Evolutionary conservation across 1,140 invertebrate species (phyloP).

Genomic region (Holcopasites calliopsidis): DNA sequence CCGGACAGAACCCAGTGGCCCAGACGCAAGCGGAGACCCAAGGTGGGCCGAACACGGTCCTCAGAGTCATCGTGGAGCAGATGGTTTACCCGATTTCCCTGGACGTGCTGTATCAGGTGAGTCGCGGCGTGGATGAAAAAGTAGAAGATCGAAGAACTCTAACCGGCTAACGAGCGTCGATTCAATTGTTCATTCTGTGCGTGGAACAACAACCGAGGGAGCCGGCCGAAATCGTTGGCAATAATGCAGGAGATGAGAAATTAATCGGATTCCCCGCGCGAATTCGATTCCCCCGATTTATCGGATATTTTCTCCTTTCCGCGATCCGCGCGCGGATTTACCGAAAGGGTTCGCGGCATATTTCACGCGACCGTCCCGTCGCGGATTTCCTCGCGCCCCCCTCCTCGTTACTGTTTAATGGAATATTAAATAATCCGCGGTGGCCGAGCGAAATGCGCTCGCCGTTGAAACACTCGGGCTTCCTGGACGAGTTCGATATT

Average conservation of each 20-base stretch:
- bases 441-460: neutral
- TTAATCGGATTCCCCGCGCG: conserved; percentile 54
- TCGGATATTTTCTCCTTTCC: conserved; percentile 35
- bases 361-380: neutral
- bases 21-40: conserved; percentile 86
- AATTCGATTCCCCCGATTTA: conserved; percentile 47
- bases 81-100: conserved; percentile 99
- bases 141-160: too few species aligned
- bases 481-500: too few species aligned
- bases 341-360: conserved; percentile 8
- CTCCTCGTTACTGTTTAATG: conserved; percentile 10
- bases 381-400: too few species aligned
- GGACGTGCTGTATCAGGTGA: conserved; percentile 95
- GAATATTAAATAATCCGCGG: conserved; percentile 30
- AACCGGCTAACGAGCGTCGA: too few species aligned
- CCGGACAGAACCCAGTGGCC: conserved; percentile 86
- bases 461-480: too few species aligned
- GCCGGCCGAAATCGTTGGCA: conserved; percentile 18
- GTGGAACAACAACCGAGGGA: neutral
- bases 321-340: conserved; percentile 8
- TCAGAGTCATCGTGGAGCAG: conserved; percentile 98
- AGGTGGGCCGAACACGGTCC: conserved; percentile 96
- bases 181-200: too few species aligned
- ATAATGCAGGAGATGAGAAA: conserved; percentile 42
- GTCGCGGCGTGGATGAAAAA: too few species aligned